A percentile compares a stretch with the other conserved stretches of the same genome.
Conservation (phyloP, 1,140 invertebrate genomes). For the Drosophila melanica region DNA sequence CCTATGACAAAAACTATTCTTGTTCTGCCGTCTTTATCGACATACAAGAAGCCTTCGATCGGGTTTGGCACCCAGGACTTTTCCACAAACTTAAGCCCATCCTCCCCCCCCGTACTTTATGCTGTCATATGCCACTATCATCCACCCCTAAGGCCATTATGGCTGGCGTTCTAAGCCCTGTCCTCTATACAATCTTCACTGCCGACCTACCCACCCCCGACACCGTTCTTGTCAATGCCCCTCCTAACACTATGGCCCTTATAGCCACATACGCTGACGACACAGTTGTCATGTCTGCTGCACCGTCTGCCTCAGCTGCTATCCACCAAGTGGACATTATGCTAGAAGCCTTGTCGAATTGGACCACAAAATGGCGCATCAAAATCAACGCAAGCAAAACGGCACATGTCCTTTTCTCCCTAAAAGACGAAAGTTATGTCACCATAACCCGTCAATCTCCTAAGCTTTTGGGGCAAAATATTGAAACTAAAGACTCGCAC, state of each 20-base stretch:
- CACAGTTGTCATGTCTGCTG: slow-evolving; percentile 6
- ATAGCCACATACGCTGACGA: slow-evolving; percentile 36
- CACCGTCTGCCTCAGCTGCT: not conserved
- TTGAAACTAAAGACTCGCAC: not conserved
- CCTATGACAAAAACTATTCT: slow-evolving; percentile 9
- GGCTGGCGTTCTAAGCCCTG: too few relatives aligned
- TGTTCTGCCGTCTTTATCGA: slow-evolving; percentile 25
- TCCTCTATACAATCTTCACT: not conserved
- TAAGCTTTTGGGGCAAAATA: not conserved
- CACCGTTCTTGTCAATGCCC: not conserved
- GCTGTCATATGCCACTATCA: too few relatives aligned
- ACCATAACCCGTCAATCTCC: too few relatives aligned
- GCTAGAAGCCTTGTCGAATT: not conserved
- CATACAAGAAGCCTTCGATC: slow-evolving; percentile 31
- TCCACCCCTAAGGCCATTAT: too few relatives aligned
- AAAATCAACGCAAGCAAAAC: slow-evolving; percentile 17
- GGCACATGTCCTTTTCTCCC: slow-evolving; percentile 4
- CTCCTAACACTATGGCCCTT: not conserved
- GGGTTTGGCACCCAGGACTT: slow-evolving; percentile 25
- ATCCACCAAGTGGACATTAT: not conserved
- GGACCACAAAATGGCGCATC: slow-evolving; percentile 20
- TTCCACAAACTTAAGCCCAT: slow-evolving; percentile 18
- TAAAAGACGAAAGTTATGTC: too few relatives aligned
- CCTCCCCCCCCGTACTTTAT: slow-evolving; percentile 1
- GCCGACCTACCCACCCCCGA: not conserved